These are phyloP conservation scores for Oceanodroma leucorhoa DNA, from an alignment of 2,797 vertebrate species.

Conservation along the genomic window DNA sequence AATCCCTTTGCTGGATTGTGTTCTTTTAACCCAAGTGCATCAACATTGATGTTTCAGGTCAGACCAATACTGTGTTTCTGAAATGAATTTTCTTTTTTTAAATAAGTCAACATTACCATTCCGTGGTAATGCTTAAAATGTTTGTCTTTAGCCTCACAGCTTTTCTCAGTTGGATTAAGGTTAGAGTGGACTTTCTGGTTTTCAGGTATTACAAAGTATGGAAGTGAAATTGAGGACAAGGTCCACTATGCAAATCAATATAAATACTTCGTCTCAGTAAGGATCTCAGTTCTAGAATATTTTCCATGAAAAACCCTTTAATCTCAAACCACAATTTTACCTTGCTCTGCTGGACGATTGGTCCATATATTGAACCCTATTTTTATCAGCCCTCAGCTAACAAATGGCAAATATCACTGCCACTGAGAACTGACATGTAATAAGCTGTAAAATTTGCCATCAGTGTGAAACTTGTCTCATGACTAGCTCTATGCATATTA, in stretches of 20 bases:
- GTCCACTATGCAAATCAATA: background rate
- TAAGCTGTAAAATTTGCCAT: background rate
- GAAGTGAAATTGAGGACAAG: background rate
- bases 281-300: background rate
- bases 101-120: background rate
- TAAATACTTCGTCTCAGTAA: background rate
- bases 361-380: background rate
- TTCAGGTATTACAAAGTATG: background rate
- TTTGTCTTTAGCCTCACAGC: background rate
- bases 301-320: background rate
- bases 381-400: background rate
- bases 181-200: background rate
- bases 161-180: background rate
- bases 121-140: background rate
- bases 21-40: background rate
- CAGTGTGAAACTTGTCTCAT: background rate
- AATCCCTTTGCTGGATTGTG: background rate
- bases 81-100: background rate
- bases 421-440: background rate
- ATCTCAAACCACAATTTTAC: background rate
- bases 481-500: background rate
- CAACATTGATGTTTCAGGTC: background rate
- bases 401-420: background rate
- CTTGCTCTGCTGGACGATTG: background rate
- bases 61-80: background rate